These are phyloP conservation scores for Thera obeliscata DNA, from an alignment of 2,888 invertebrate genomes.

Conservation along the genomic window DNA sequence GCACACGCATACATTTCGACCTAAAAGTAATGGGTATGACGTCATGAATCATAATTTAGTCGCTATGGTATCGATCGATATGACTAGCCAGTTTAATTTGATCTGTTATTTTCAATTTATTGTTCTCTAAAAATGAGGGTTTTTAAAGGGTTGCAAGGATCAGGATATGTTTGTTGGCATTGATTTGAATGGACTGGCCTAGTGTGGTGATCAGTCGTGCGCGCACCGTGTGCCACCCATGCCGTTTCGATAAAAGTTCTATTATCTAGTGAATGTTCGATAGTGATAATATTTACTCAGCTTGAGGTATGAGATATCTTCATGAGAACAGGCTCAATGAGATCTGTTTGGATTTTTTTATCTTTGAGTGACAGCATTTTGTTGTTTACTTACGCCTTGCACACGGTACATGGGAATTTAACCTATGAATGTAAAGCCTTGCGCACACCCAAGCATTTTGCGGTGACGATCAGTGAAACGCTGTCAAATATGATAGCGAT, in stretches of 20 bases:
- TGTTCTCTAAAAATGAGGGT: slow-evolving; percentile 37
- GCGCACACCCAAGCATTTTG: no score
- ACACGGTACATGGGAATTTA: no score
- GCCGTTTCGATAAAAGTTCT: slow-evolving; percentile 60
- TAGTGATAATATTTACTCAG: slow-evolving; percentile 59
- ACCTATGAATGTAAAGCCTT: no score
- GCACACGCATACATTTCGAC: slow-evolving; percentile 59
- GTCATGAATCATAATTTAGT: slow-evolving; percentile 68
- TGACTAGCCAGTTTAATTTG: slow-evolving; percentile 55
- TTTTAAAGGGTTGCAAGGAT: slow-evolving; percentile 52
- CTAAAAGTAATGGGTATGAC: slow-evolving; percentile 59
- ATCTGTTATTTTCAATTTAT: slow-evolving; percentile 56
- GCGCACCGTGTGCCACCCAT: slow-evolving; percentile 71
- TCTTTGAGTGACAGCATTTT: slow-evolving; percentile 10
- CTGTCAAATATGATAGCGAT: no score
- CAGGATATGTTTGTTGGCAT: slow-evolving; percentile 53
- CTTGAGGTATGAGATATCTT: slow-evolving; percentile 53
- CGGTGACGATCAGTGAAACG: no score
- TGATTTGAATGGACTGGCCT: slow-evolving; percentile 49
- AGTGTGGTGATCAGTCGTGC: slow-evolving; percentile 55
- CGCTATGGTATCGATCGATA: slow-evolving; percentile 62
- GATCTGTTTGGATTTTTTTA: slow-evolving; percentile 29
- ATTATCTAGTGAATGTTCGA: slow-evolving; percentile 58
- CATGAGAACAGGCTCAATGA: slow-evolving; percentile 39
- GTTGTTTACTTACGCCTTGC: not conserved